Base-by-base conservation (phyloP, 2,113 vertebrate genomes). In the Potamarius usumacintae region DNA sequence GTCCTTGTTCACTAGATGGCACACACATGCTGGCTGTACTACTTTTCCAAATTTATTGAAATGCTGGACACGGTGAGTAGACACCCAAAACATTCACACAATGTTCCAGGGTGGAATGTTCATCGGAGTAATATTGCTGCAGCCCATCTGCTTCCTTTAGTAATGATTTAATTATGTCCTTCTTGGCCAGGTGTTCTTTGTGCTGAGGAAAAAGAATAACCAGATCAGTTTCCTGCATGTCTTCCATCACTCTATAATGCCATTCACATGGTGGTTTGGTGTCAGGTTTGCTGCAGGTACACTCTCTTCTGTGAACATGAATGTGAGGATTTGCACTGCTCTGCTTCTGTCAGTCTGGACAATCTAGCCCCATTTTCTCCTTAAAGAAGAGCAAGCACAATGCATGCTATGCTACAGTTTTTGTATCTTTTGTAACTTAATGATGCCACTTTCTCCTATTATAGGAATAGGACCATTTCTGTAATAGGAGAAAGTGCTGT, bases 231-330 rank as follows among this genome's bases (percentile, higher is more conserved):
- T 99, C 92, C 96, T 99, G 89, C 98, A 99, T 86, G 97, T 99
- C 87, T 99, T 96, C 91, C 98, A 99, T 95, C 98, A 99, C 92
- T 96, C 98, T 50, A 97, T 99, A 92, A 99, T 99, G 98, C 97
- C 98, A 1, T 99, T 97, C 94, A 99, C 97, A 91, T 99, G 98
- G 98, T 99, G 98, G 98, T 99, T 99, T 92, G 98, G 98, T 83
- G 98, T 99, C 89, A 97, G 97, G 91, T 99, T 99, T 95, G 93
- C 98, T 92, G 8, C 96, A 97, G 98, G 98, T 99, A 97, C 72
- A 15, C 5, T 7, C 62, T 52, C 11, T 0, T 48, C n/a, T 53
- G 2, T 9, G 8, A 81, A 58, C 20, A 58, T 10, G 2, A 58
- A 34, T 27, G 20, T 1, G 8, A 30, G 7, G 17, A 58, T 58